A percentile compares a stretch with the other conserved stretches of the same genome.
Evolutionary conservation across 1,140 invertebrate species (phyloP).

Genomic region (Lepidurus arcticus): DNA sequence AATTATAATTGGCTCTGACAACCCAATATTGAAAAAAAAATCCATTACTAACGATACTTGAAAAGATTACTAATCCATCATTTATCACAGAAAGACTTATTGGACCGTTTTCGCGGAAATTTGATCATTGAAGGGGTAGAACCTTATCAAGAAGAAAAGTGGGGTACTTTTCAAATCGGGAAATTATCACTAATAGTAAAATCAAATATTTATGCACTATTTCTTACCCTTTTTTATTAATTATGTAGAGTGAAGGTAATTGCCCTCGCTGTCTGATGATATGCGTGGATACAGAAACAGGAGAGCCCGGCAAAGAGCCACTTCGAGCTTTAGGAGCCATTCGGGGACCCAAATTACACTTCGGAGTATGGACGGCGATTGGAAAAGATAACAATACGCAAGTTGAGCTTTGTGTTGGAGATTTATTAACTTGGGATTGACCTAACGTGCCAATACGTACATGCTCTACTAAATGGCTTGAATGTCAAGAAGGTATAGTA

Average conservation of each 20-base stretch:
- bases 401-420: not conserved
- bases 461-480: no score
- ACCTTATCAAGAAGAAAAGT: slow-evolving; percentile 68
- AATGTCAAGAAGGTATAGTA: no score
- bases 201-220: not conserved
- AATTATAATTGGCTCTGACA: no score
- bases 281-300: slow-evolving; percentile 80
- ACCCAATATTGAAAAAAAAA: no score
- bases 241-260: slow-evolving; percentile 60
- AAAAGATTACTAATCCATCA: not conserved
- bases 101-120: slow-evolving; percentile 54
- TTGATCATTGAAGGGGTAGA: slow-evolving; percentile 48
- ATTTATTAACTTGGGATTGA: not conserved
- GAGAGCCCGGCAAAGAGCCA: slow-evolving; percentile 72
- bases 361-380: slow-evolving; percentile 54
- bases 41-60: not conserved
- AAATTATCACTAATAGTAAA: slow-evolving; percentile 58
- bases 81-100: slow-evolving; percentile 46
- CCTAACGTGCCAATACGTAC: no score
- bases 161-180: slow-evolving; percentile 64
- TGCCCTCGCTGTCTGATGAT: slow-evolving; percentile 91
- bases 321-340: slow-evolving; percentile 68
- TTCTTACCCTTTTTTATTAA: not conserved
- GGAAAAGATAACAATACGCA: not conserved
- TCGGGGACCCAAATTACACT: slow-evolving; percentile 66